These are phyloP conservation scores for Andricus curvator DNA, from an alignment of 2,888 invertebrate genomes.

Conservation along the genomic window DNA sequence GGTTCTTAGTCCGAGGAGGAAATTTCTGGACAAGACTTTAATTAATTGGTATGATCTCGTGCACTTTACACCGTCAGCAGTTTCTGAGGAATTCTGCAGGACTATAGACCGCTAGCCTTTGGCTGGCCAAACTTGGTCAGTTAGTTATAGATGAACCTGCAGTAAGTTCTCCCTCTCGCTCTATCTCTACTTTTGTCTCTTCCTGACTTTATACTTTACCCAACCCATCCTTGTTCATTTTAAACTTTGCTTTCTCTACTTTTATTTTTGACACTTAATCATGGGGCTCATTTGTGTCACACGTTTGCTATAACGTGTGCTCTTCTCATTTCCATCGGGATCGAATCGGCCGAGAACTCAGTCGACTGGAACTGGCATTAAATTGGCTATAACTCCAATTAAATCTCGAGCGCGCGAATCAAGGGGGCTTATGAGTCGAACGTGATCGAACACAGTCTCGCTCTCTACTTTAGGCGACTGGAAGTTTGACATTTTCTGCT, in stretches of 20 bases:
- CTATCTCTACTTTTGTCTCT: slow-evolving; percentile 1
- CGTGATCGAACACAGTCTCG: slow-evolving; percentile 16
- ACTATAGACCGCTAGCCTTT: slow-evolving; percentile 43
- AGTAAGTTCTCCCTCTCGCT: slow-evolving; percentile 1
- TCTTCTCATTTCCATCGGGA: slow-evolving; percentile 33
- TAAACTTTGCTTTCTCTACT: background rate
- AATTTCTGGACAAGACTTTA: slow-evolving; percentile 56
- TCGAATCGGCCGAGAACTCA: slow-evolving; percentile 32
- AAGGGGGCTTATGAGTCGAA: slow-evolving; percentile 37
- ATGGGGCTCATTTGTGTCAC: slow-evolving; percentile 32
- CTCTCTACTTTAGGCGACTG: slow-evolving; percentile 6
- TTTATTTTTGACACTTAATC: slow-evolving; percentile 16
- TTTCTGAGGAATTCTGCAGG: slow-evolving; percentile 49
- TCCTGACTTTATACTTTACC: background rate
- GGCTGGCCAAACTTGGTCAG: slow-evolving; percentile 55
- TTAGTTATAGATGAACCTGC: slow-evolving; percentile 34
- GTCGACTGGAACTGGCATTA: slow-evolving; percentile 38
- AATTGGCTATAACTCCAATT: slow-evolving; percentile 41
- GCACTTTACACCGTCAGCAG: slow-evolving; percentile 48
- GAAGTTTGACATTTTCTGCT: background rate
- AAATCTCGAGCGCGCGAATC: slow-evolving; percentile 36
- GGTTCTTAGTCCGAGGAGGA: slow-evolving; percentile 43
- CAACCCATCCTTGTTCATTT: background rate
- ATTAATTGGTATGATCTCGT: slow-evolving; percentile 61
- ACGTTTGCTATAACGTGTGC: slow-evolving; percentile 22